Conservation (phyloP, 2,888 invertebrate species). For the Scaptomyza cyrtandrae region DNA sequence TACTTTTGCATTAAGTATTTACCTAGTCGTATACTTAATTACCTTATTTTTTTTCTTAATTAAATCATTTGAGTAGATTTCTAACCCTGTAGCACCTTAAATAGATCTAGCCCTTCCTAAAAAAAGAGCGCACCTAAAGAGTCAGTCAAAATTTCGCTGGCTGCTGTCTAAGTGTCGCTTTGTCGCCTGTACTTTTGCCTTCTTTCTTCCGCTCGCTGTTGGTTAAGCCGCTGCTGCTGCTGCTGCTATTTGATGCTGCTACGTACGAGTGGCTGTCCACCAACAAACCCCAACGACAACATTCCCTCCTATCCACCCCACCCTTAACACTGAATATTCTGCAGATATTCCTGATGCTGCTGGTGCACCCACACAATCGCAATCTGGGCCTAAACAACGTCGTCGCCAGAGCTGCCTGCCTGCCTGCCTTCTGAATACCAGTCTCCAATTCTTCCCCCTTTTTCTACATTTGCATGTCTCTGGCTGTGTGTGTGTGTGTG, state of each 20-base stretch:
- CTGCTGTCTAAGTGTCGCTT: conserved; percentile 26
- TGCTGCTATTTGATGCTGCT: conserved; percentile 52
- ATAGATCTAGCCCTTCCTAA: not conserved
- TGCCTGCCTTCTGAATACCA: not conserved
- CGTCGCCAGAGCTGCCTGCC: conserved; percentile 15
- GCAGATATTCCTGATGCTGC: conserved; percentile 16
- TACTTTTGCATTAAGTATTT: too few relatives aligned
- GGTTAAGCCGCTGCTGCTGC: conserved; percentile 56
- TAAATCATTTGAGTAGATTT: conserved; percentile 2
- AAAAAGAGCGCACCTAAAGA: conserved; percentile 51
- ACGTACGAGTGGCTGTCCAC: conserved; percentile 15
- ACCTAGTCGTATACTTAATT: too few relatives aligned
- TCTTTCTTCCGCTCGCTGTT: conserved; percentile 63
- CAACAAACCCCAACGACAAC: not conserved
- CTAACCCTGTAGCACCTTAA: conserved; percentile 22
- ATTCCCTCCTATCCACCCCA: not conserved
- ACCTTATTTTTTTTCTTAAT: not conserved
- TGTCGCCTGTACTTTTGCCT: conserved; percentile 50
- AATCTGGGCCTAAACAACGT: conserved; percentile 56
- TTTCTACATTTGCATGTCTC: conserved; percentile 30
- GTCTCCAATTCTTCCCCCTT: conserved; percentile 20
- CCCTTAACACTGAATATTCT: conserved; percentile 10
- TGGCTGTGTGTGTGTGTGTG: conserved; percentile 37
- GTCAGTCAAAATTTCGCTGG: conserved; percentile 14
- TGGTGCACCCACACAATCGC: conserved; percentile 50